phyloP scores from a whole-genome alignment of 2,797 vertebrate genomes.

The Tragelaphus oryx region DNA sequence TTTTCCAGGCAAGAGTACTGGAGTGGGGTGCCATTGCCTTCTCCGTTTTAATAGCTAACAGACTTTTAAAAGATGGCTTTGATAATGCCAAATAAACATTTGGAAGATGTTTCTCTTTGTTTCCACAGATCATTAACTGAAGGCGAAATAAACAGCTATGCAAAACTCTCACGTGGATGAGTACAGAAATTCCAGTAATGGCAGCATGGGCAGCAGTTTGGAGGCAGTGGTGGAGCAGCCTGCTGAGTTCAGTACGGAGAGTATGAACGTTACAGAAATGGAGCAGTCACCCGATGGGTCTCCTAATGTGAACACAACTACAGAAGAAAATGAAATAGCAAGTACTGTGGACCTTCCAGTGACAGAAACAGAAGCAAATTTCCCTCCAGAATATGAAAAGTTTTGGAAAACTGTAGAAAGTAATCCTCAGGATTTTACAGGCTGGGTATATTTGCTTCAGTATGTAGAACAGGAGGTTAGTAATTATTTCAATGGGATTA shows the following conservation, averaged over 20 bases:
- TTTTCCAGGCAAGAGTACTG: too few species aligned
- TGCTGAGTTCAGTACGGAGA: slow-evolving; percentile 82
- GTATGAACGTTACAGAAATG: slow-evolving; percentile 83
- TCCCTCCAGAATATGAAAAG: slow-evolving; percentile 93
- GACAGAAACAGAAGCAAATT: slow-evolving; percentile 71
- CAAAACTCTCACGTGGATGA: slow-evolving; percentile 77
- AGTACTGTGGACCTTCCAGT: slow-evolving; percentile 73
- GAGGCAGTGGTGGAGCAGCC: slow-evolving; percentile 68
- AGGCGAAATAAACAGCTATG: slow-evolving; percentile 67
- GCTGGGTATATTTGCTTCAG: slow-evolving; percentile 97
- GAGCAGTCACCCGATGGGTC: slow-evolving; percentile 84
- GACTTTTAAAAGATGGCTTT: background rate
- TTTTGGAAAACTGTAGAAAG: slow-evolving; percentile 93
- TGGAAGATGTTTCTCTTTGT: background rate
- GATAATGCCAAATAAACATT: background rate
- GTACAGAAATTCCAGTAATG: slow-evolving; percentile 64
- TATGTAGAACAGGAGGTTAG: slow-evolving; percentile 98
- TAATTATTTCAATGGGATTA: slow-evolving; percentile 46
- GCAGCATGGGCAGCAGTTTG: slow-evolving; percentile 51
- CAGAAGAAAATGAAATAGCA: slow-evolving; percentile 82
- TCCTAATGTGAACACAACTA: slow-evolving; percentile 82
- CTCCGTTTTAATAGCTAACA: background rate
- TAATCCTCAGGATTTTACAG: slow-evolving; percentile 96
- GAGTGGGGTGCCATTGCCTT: too few species aligned
- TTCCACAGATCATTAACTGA: slow-evolving; percentile 68